Conservation (phyloP, 1,140 invertebrate species). For the Drosophila nigrodunni region DNA sequence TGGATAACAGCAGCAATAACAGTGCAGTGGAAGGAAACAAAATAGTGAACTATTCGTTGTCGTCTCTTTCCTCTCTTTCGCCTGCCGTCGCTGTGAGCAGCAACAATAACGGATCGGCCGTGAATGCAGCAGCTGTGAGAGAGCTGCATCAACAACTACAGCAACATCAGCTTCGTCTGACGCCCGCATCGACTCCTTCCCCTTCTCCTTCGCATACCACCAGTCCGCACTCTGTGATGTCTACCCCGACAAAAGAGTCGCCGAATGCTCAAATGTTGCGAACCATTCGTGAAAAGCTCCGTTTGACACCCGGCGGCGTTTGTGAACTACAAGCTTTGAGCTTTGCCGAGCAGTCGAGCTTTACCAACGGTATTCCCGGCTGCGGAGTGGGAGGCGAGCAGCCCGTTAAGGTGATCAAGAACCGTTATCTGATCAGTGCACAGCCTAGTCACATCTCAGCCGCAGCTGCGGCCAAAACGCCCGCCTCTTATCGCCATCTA, state of each 20-base stretch:
- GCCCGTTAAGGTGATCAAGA: conserved; percentile 68
- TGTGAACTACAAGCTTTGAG: conserved; percentile 66
- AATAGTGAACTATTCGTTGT: conserved; percentile 64
- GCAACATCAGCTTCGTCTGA: conserved; percentile 4
- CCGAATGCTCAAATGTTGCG: conserved; percentile 66
- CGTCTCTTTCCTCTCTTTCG: conserved; percentile 24
- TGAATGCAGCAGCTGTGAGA: conserved; percentile 24
- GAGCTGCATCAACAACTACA: not conserved
- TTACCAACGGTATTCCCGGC: conserved; percentile 4
- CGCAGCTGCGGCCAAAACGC: conserved; percentile 72
- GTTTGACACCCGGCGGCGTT: conserved; percentile 58
- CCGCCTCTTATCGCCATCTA: conserved; percentile 79
- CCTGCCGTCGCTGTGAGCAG: conserved; percentile 26
- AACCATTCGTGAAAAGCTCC: conserved; percentile 66
- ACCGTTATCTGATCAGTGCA: conserved; percentile 76
- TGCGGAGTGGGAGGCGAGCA: conserved; percentile 42
- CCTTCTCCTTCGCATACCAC: conserved; percentile 22
- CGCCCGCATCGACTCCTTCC: conserved; percentile 35
- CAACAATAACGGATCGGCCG: conserved; percentile 18
- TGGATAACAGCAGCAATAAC: conserved; percentile 69
- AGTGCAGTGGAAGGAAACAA: conserved; percentile 49
- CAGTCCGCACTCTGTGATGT: conserved; percentile 41
- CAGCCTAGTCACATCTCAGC: conserved; percentile 75
- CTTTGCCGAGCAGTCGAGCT: conserved; percentile 61
- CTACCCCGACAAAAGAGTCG: conserved; percentile 73